Evolutionary conservation across 2,888 invertebrate species (phyloP).

Genomic region (Chloromyia formosa): DNA sequence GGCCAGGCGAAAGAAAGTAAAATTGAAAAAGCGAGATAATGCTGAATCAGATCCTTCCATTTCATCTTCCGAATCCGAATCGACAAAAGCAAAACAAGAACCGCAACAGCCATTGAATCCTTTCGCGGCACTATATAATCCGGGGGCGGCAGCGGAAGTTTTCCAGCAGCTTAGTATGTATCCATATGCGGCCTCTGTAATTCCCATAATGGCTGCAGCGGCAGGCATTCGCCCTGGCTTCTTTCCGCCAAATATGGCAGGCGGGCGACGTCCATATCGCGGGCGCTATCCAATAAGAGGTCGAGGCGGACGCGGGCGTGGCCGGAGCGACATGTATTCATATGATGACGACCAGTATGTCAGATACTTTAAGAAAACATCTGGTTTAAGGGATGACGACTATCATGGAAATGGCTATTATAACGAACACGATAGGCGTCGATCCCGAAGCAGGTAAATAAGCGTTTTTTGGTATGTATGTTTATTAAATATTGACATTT

Average conservation of each 20-base stretch:
- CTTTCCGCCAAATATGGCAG: slow-evolving; percentile 58
- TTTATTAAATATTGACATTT: no score
- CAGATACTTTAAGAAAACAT: slow-evolving; percentile 71
- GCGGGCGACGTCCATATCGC: slow-evolving; percentile 55
- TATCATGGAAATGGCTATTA: slow-evolving; percentile 63
- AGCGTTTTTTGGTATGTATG: no score
- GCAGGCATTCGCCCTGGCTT: slow-evolving; percentile 53
- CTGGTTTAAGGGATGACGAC: slow-evolving; percentile 67
- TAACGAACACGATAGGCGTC: slow-evolving; percentile 56
- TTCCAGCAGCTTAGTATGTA: slow-evolving; percentile 61
- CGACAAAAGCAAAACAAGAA: slow-evolving; percentile 53
- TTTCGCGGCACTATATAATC: slow-evolving; percentile 53
- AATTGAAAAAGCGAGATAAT: slow-evolving; percentile 21
- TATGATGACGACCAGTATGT: slow-evolving; percentile 54
- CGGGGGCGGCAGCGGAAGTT: slow-evolving; percentile 59
- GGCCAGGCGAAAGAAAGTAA: slow-evolving; percentile 49
- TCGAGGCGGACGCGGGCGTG: slow-evolving; percentile 53
- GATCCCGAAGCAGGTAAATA: slow-evolving; percentile 45
- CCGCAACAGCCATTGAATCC: slow-evolving; percentile 56
- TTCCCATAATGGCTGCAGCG: slow-evolving; percentile 57
- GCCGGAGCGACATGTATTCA: slow-evolving; percentile 53
- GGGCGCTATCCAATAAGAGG: slow-evolving; percentile 64
- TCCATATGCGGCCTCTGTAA: slow-evolving; percentile 57
- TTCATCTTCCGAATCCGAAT: slow-evolving; percentile 63
- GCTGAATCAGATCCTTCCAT: slow-evolving; percentile 51